A percentile compares a stretch with the other conserved stretches of the same genome.
These are phyloP conservation scores for Microcaecilia unicolor DNA, from an alignment of 2,797 vertebrate species.

Conservation along the genomic window DNA sequence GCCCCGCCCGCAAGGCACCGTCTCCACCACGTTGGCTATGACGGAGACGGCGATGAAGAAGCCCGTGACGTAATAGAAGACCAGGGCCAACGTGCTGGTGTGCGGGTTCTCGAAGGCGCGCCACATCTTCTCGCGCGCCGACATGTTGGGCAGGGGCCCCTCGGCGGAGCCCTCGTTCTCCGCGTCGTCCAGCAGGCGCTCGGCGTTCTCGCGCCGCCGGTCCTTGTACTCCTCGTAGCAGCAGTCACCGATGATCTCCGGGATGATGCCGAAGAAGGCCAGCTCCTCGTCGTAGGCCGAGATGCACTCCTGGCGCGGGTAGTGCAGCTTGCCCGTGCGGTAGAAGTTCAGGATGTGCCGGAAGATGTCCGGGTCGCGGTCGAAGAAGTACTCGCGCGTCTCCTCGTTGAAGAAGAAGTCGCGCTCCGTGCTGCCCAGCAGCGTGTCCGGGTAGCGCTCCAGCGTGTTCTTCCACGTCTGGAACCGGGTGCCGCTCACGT, in stretches of 20 bases:
- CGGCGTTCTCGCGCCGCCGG: constrained; percentile 82
- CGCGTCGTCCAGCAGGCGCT: constrained; percentile 84
- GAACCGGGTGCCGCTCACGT: constrained; percentile 87
- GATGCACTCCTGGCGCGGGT: constrained; percentile 90
- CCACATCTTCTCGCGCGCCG: constrained; percentile 80
- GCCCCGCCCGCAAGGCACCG: constrained; percentile 75
- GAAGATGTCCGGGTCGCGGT: constrained; percentile 93
- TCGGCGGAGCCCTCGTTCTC: constrained; percentile 65
- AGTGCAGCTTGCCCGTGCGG: constrained; percentile 88
- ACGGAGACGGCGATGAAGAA: constrained; percentile 97
- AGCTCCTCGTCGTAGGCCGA: constrained; percentile 90
- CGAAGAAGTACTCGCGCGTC: constrained; percentile 87
- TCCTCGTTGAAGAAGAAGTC: constrained; percentile 94
- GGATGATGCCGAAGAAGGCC: constrained; percentile 89
- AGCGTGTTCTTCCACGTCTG: constrained; percentile 91
- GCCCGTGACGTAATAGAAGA: constrained; percentile 95
- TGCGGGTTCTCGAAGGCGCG: constrained; percentile 94
- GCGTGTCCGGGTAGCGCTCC: constrained; percentile 88
- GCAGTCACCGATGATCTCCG: constrained; percentile 92
- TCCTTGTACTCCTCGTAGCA: constrained; percentile 98
- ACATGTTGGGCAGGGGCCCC: constrained; percentile 60
- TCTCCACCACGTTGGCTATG: constrained; percentile 89
- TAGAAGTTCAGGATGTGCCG: constrained; percentile 94
- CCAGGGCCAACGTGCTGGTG: constrained; percentile 88
- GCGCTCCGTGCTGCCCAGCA: constrained; percentile 85